These are phyloP conservation scores for Sparidentex hasta DNA, from an alignment of 2,797 vertebrate species.

Conservation along the genomic window DNA sequence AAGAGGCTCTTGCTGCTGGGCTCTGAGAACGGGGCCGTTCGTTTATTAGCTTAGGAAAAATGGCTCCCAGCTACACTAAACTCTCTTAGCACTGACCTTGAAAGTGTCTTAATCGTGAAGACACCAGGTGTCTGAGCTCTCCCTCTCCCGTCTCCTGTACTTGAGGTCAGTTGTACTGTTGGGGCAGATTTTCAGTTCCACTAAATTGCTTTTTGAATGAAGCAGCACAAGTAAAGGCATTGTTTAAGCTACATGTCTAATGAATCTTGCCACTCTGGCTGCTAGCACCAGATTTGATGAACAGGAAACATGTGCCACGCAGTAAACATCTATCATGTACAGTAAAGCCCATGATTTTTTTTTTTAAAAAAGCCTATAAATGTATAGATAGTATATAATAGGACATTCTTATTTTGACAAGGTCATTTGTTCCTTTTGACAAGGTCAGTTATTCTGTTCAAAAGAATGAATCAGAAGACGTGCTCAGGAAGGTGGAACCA, in stretches of 20 bases:
- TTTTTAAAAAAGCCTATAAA: slow-evolving; percentile 42
- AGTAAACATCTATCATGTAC: slow-evolving; percentile 57
- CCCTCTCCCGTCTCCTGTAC: slow-evolving; percentile 49
- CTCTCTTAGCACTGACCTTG: slow-evolving; percentile 40
- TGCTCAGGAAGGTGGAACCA: slow-evolving; percentile 86
- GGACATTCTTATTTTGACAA: slow-evolving; percentile 64
- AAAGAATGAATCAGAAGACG: slow-evolving; percentile 71
- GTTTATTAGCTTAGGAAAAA: slow-evolving; percentile 89
- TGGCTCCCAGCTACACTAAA: slow-evolving; percentile 22
- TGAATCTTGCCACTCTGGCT: slow-evolving; percentile 58
- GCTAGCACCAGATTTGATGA: slow-evolving; percentile 62
- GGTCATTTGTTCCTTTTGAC: slow-evolving; percentile 69
- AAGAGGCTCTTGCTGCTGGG: slow-evolving; percentile 97
- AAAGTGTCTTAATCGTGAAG: slow-evolving; percentile 54
- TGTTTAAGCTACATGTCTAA: slow-evolving; percentile 54
- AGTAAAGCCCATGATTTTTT: slow-evolving; percentile 48
- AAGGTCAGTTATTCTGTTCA: slow-evolving; percentile 62
- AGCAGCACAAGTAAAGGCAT: slow-evolving; percentile 63
- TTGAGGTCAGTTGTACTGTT: slow-evolving; percentile 40
- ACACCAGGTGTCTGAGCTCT: slow-evolving; percentile 46
- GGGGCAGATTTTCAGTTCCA: slow-evolving; percentile 44
- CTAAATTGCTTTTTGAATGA: slow-evolving; percentile 51
- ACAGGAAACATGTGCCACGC: slow-evolving; percentile 53
- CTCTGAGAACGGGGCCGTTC: slow-evolving; percentile 94
- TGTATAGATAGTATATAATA: slow-evolving; percentile 61